Evolutionary conservation across 2,113 vertebrate genomes (phyloP).

Genomic region (Nothoprocta pentlandii): DNA sequence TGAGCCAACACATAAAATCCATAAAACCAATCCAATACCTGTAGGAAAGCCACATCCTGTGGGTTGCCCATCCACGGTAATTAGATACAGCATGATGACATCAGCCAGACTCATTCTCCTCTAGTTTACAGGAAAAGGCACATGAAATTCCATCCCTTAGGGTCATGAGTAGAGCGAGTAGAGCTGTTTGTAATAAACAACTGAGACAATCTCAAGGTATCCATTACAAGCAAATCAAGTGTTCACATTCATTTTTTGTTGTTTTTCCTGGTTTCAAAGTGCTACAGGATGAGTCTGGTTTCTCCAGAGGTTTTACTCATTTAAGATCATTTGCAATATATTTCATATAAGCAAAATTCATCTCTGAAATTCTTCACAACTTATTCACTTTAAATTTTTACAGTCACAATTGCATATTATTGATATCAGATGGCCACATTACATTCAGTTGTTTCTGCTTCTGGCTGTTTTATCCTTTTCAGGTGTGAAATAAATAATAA

Average conservation of each 20-base stretch:
- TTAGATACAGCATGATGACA: not conserved
- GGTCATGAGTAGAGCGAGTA: not conserved
- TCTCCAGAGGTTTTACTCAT: not conserved
- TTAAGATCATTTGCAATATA: not conserved
- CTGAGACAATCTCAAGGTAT: not conserved
- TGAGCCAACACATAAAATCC: not conserved
- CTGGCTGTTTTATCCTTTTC: not conserved
- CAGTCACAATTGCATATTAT: not conserved
- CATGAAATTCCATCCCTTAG: not conserved
- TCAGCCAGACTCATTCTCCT: not conserved
- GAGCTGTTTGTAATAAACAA: not conserved
- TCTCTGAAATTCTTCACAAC: not conserved
- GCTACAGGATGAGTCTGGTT: not conserved
- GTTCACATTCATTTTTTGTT: not conserved
- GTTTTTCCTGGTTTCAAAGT: not conserved
- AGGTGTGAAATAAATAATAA: not conserved
- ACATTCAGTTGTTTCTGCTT: not conserved
- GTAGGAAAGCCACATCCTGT: fast-evolving
- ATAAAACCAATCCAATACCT: not conserved
- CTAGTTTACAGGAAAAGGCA: not conserved
- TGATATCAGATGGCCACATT: not conserved
- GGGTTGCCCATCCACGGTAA: not conserved
- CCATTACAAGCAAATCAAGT: not conserved
- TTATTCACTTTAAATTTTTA: not conserved
- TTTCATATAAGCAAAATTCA: not conserved